A percentile compares a stretch with the other conserved stretches of the same genome.
These are phyloP conservation scores for Ciona savignyi DNA, from an alignment of 23 tunicate genomes.

Conservation along the genomic window DNA sequence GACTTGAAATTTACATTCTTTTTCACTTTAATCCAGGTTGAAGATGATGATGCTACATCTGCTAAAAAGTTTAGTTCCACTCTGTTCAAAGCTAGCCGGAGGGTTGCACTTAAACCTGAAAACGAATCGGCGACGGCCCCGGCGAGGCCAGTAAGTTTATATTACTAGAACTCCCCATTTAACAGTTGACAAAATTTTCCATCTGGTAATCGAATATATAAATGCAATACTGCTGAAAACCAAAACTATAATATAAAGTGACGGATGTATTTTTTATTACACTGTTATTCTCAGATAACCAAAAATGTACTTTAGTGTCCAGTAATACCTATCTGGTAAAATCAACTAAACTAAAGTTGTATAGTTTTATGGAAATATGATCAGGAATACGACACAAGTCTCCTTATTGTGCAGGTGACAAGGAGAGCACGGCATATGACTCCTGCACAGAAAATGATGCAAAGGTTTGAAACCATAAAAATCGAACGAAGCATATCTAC, in stretches of 20 bases:
- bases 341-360: not conserved
- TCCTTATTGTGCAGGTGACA: slow-evolving; percentile 1
- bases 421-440: slow-evolving; percentile 31
- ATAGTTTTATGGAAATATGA: not conserved
- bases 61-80: not conserved
- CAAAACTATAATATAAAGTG: no score
- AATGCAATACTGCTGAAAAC: no score
- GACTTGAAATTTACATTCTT: no score
- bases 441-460: slow-evolving; percentile 75
- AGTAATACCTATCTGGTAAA: not conserved
- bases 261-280: no score
- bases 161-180: no score
- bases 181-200: no score
- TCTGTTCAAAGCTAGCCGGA: not conserved
- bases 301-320: no score
- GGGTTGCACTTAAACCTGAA: not conserved
- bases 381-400: not conserved
- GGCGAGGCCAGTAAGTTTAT: not conserved
- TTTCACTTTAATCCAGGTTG: no score
- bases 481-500: no score
- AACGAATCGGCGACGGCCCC: not conserved
- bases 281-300: no score
- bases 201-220: no score
- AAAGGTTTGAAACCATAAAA: slow-evolving; percentile 39
- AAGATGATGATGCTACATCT: not conserved